These are phyloP conservation scores for Lasioglossum pauxillum DNA, from an alignment of 2,888 invertebrate species.

Conservation along the genomic window DNA sequence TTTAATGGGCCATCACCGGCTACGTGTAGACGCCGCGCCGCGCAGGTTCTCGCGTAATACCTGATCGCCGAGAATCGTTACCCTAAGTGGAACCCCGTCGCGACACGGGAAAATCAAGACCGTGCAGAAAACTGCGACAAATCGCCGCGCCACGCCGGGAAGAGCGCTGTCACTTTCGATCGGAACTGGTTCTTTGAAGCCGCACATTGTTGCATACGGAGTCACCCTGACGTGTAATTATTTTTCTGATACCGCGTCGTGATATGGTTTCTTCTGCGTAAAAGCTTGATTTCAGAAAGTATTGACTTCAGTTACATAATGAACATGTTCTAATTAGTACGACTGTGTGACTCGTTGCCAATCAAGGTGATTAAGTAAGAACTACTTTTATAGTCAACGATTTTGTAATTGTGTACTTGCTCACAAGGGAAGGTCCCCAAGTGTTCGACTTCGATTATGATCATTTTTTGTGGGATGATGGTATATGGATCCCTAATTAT, in stretches of 20 bases:
- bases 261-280: neutral
- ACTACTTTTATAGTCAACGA: no score
- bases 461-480: no score
- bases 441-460: no score
- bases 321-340: neutral
- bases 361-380: no score
- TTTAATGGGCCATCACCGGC: neutral
- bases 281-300: no score
- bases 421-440: no score
- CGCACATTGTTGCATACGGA: neutral
- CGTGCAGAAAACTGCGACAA: neutral
- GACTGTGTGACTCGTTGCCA: neutral
- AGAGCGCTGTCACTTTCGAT: neutral
- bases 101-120: neutral
- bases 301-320: neutral
- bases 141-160: neutral
- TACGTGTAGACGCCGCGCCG: neutral
- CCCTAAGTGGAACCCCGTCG: slow-evolving; percentile 1
- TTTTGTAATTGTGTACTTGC: no score
- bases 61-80: neutral
- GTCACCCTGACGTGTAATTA: neutral
- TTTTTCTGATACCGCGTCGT: neutral
- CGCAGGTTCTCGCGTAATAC: neutral
- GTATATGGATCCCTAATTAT: no score
- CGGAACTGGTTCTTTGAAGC: neutral